These are phyloP conservation scores for Myiotriccus ornatus DNA, from an alignment of 2,797 vertebrate genomes.

Conservation along the genomic window DNA sequence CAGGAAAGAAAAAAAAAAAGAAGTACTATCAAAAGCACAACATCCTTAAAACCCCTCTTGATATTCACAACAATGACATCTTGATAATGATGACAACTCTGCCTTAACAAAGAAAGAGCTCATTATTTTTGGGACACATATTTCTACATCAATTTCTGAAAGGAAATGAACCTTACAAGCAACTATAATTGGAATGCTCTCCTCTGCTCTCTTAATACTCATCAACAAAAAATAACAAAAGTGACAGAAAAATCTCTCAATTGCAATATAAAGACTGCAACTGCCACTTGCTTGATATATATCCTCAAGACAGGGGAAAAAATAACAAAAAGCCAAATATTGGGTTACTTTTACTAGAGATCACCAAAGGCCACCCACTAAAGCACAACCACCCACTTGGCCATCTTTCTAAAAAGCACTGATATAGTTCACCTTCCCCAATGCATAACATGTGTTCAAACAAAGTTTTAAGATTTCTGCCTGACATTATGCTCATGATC, in stretches of 20 bases:
- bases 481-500: background rate
- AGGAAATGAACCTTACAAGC: constrained; percentile 31
- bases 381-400: background rate
- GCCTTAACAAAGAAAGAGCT: background rate
- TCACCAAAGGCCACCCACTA: background rate
- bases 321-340: background rate
- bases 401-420: background rate
- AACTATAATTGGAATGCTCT: constrained; percentile 17
- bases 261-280: background rate
- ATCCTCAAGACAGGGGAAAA: background rate
- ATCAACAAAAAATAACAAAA: background rate
- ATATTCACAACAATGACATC: constrained; percentile 1
- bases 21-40: background rate
- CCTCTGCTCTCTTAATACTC: background rate
- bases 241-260: background rate
- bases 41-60: background rate
- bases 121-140: constrained; percentile 39
- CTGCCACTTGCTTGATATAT: background rate
- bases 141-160: constrained; percentile 30
- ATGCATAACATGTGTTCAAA: fast-evolving
- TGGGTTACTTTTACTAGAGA: background rate
- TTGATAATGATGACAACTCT: constrained; percentile 7
- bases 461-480: background rate
- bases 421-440: background rate
- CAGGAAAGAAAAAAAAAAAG: background rate